Evolutionary conservation across 2,113 vertebrate genomes (phyloP), one percentile per base, ranked within the genome.

Genomic region (Trochalopteron elliotii): DNA sequence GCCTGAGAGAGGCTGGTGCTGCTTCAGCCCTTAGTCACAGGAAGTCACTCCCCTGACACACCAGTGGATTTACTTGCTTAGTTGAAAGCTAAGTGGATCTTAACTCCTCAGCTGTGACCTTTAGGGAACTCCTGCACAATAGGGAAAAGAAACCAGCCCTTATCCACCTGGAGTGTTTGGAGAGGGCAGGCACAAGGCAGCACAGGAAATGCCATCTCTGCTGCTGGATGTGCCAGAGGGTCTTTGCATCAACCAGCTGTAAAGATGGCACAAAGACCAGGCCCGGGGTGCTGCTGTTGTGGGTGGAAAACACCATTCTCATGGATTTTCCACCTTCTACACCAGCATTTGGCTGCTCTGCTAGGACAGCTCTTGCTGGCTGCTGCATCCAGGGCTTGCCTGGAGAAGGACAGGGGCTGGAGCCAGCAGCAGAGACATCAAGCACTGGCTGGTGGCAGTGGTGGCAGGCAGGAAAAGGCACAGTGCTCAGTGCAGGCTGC

Each of bases 21-120:
- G 71, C 69, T 68, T 65, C 76, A 94, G 52, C 93, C 59, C 83
- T 93, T 96, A 90, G 83, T 92, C 92, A 96, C 92, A 96, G 88
- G 94, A 96, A 93, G 61, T 63, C 86, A 87, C 76, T 80, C 72
- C 92, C 85, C 44, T 80, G 71, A 80, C 63, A 95, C 85, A 61
- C 28, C 90, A 86, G 35, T 23, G 45, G 37, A 12, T 78, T 92
- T 67, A 75, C 64, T 91, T 53, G 56, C 52, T 90, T 40, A n/a
- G 30, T 10, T 80, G 55, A 86, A 90, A 95, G 87, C 33, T 23
- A 70, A 94, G 75, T 86, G 83, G 80, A n/a, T 96, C 90, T 90
- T 56, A 95, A 83, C 76, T 87, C 11, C 3, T 92, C 80, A 83
- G 52, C 64, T 65, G 60, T 94, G 93, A 88, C 93, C 83, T 89